Evolutionary conservation across 2,888 invertebrate genomes (phyloP).

Genomic region (Lordiphosa andalusiaca): DNA sequence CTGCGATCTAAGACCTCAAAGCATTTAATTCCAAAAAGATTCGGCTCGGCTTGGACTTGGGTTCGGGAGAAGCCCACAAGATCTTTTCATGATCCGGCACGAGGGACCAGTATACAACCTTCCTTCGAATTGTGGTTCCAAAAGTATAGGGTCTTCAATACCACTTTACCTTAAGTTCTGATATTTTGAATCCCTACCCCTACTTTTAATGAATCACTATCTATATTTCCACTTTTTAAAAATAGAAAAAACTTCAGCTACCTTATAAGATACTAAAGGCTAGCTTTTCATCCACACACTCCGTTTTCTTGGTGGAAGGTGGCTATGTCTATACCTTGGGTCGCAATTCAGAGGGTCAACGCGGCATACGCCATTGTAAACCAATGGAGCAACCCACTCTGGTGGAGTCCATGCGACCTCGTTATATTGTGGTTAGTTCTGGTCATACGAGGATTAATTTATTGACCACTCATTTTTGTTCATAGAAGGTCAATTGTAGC

Average conservation of each 20-base stretch:
- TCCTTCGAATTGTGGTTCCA: too few species aligned
- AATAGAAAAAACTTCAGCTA: constrained; percentile 81
- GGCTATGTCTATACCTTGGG: constrained; percentile 85
- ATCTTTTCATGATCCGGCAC: too few species aligned
- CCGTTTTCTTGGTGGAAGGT: constrained; percentile 84
- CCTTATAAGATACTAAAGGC: constrained; percentile 82
- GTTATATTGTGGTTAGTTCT: constrained; percentile 72
- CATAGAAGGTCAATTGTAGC: constrained; percentile 84
- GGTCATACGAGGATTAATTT: too few species aligned
- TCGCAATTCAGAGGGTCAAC: constrained; percentile 84
- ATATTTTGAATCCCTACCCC: too few species aligned
- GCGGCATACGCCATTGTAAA: constrained; percentile 81
- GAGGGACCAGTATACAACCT: too few species aligned
- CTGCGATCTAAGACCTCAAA: too few species aligned
- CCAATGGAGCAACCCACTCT: constrained; percentile 66
- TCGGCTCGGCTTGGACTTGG: too few species aligned
- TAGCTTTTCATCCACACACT: constrained; percentile 84
- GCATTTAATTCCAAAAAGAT: too few species aligned
- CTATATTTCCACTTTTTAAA: constrained; percentile 21
- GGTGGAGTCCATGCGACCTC: constrained; percentile 76
- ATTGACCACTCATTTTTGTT: not conserved
- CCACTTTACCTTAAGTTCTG: too few species aligned
- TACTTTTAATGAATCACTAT: too few species aligned
- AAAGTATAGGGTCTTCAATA: too few species aligned
- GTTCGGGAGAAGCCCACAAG: too few species aligned